These are phyloP conservation scores for Malurus alboscapulatus DNA, from an alignment of 2,113 vertebrate species.

Conservation along the genomic window DNA sequence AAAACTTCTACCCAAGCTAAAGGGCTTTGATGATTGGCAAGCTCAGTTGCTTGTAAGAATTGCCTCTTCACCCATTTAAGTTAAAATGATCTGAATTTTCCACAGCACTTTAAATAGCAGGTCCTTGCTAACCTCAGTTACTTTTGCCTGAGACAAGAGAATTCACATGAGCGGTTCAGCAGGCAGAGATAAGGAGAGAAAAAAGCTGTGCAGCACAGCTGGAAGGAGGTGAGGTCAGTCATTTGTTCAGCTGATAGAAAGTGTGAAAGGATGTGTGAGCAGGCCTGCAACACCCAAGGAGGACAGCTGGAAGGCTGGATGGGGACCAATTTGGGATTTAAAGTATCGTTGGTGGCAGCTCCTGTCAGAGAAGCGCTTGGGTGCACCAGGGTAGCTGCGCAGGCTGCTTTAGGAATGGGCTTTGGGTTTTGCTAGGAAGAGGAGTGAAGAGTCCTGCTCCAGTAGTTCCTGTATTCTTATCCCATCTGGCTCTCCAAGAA, in stretches of 20 bases:
- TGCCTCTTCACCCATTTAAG: conserved; percentile 8
- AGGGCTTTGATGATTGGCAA: not conserved
- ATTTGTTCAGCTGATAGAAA: not conserved
- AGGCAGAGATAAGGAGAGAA: not conserved
- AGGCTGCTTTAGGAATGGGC: not conserved
- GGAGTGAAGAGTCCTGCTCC: not conserved
- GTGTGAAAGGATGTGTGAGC: not conserved
- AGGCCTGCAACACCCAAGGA: not conserved
- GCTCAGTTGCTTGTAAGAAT: conserved; percentile 15
- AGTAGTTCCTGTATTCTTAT: not conserved
- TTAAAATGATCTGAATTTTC: not conserved
- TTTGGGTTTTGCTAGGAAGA: not conserved
- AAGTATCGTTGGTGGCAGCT: not conserved
- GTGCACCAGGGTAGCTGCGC: not conserved
- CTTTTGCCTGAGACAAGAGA: not conserved
- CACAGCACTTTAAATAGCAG: not conserved
- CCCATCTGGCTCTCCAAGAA: not conserved
- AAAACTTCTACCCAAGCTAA: not conserved
- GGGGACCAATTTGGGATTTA: not conserved
- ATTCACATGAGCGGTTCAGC: not conserved
- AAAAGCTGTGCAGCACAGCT: not conserved
- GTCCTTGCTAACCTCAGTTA: conserved; percentile 7
- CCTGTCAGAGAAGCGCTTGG: not conserved
- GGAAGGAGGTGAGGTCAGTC: not conserved
- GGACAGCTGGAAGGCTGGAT: not conserved